Evolutionary conservation across 1,140 invertebrate genomes (phyloP).

Genomic region (Penaeus vannamei): DNA sequence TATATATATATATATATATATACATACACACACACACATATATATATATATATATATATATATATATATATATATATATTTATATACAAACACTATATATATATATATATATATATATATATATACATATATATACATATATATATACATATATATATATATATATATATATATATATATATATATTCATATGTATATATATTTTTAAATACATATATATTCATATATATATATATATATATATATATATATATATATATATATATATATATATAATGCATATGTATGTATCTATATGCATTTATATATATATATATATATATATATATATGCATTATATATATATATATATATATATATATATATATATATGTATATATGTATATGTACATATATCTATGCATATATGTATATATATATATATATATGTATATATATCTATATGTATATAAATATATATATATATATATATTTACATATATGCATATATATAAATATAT

Average conservation of each 20-base stretch:
- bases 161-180: no score
- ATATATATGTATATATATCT: background rate
- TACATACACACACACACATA: no score
- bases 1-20: no score
- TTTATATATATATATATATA: constrained; percentile 4
- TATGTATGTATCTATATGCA: constrained; percentile 8
- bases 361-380: constrained; percentile 22
- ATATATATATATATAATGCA: background rate
- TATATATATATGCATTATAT: background rate
- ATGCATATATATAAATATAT: no score
- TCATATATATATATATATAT: background rate
- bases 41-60: no score
- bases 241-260: constrained; percentile 30
- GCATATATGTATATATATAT: background rate
- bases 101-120: no score
- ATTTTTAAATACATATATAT: constrained; percentile 17
- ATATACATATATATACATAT: no score
- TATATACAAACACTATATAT: no score
- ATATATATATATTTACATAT: no score
- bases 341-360: constrained; percentile 3
- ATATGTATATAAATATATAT: no score
- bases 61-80: no score
- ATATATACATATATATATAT: no score
- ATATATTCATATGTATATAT: background rate
- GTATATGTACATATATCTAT: background rate